Evolutionary conservation across 2,888 invertebrate genomes (phyloP), one percentile per base, ranked within the genome.

Genomic region (Loripinus fragilis): DNA sequence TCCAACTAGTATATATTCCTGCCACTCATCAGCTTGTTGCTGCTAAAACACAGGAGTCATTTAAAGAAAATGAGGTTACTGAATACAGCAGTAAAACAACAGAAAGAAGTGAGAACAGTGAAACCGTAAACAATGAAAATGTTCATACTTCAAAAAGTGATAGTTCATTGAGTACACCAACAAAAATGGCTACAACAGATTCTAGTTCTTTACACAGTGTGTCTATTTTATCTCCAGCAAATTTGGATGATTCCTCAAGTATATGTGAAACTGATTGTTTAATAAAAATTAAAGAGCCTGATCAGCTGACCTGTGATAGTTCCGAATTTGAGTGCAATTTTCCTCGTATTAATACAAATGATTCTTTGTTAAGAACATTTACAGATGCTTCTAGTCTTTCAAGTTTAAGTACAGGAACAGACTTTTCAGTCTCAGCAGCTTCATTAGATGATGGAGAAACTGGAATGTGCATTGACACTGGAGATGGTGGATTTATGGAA

Each of bases 371-470:
- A 20, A 70, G 88, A 76, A 83, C 87, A 48, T 90, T 88, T 74
- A 88, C 87, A 74, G 91, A 91, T 85, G 88, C 88, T 64, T 91
- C 92, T 52, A 92, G 92, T 88, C 86, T 92, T 74, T 92, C 92
- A 42, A 92, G 91, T 86, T 74, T 92, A 33, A 92, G 92, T 76
- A 91, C 91, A 68, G 89, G 90, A 30, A 92, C 91, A 45, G 92
- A 91, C 69, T 90, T 91, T 75, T 92, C 91, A 35, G 85, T 90
- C 35, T 91, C 91, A 10, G 90, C 90, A 50, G 87, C 89, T 7
- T 91, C 91, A 23, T 74, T 88, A 17, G 88, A 87, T 69, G 92
- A 91, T 45, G 82, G 81, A 25, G 90, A 90, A 41, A 87, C 85
- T 48, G 87, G 86, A 60, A 79, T 86, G 67, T 85, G 86, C 48